phyloP scores from a whole-genome alignment of 2,797 vertebrate genomes.

The Tapirus indicus region DNA sequence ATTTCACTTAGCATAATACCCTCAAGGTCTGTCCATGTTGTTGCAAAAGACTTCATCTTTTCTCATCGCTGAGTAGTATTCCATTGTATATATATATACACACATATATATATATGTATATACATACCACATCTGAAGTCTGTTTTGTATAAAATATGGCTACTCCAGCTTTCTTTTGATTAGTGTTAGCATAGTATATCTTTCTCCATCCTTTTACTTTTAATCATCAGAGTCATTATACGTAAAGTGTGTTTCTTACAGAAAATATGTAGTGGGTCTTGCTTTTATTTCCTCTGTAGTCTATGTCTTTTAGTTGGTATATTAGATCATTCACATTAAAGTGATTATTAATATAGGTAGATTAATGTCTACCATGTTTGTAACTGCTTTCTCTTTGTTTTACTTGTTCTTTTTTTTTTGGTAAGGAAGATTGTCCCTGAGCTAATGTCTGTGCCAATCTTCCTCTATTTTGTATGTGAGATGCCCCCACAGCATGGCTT shows the following conservation, averaged over 20 bases:
- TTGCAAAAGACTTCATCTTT: no score
- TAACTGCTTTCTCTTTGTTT: neutral
- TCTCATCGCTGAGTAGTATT: no score
- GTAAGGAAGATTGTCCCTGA: no score
- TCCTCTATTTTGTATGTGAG: no score
- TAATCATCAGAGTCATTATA: no score
- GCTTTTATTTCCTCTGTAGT: neutral
- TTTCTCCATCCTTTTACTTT: neutral
- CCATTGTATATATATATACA: no score
- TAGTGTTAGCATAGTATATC: neutral
- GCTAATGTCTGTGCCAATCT: no score
- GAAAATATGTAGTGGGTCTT: neutral
- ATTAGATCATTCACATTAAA: neutral
- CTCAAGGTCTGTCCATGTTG: no score
- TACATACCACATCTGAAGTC: neutral
- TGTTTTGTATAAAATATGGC: neutral
- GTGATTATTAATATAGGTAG: neutral
- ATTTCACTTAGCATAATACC: no score
- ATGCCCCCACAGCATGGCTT: no score
- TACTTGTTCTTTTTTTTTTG: neutral
- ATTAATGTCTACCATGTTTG: neutral
- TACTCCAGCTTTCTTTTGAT: neutral
- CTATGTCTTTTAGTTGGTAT: neutral
- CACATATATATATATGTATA: no score
- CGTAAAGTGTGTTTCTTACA: neutral